Evolutionary conservation across 2,797 vertebrate species (phyloP), one percentile per base, ranked within the genome.

Genomic region (Phrynocephalus forsythii): DNA sequence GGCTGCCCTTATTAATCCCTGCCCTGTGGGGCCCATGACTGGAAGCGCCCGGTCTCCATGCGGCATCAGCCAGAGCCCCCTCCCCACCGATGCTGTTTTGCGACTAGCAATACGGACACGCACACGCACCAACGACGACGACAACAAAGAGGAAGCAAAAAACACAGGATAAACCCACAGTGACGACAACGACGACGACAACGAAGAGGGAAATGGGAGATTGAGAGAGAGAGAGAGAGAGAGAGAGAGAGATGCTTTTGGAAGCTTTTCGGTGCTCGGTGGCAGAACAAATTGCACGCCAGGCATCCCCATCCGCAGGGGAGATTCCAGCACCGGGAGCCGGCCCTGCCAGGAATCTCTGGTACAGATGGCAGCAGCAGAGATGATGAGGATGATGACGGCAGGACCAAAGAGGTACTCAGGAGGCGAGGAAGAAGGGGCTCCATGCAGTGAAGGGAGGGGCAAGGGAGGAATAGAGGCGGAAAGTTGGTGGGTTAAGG

Each of bases 261-360:
- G 56, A 82, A 87, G 86, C 86, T 87, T 28, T 63, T 22, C 22
- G 6, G 18, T 82, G 66, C 66, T 71, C 67, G 15, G 3, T 22
- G 28, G 60, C 33, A 18, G 30, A 48, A 38, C 30, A 66, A 33
- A 78, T 63, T 28, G 0, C 78, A 2, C 26, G 48, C 69, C 79
- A 68, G 38, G 86, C 86, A 75, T 5, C 56, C 56, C 26, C 71
- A 66, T 50, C 6, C 1, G 69, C 79, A 66, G 0, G n/a, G 44
- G 71, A 50, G 71, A 75, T 66, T 48, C 69, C 79, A 52, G 3
- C 5, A 68, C 69, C 38, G 6, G 28, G 60, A 26, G 22, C 83
- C 71, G 77, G 24, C 69, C 86, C 92, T 89, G 82, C 86, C 87
- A 30, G 86, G 84, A 73, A 79, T 68, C 75, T 52, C 84, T 6